These are phyloP conservation scores for Stenichneumon culpator DNA, from an alignment of 2,888 invertebrate species.

Conservation along the genomic window DNA sequence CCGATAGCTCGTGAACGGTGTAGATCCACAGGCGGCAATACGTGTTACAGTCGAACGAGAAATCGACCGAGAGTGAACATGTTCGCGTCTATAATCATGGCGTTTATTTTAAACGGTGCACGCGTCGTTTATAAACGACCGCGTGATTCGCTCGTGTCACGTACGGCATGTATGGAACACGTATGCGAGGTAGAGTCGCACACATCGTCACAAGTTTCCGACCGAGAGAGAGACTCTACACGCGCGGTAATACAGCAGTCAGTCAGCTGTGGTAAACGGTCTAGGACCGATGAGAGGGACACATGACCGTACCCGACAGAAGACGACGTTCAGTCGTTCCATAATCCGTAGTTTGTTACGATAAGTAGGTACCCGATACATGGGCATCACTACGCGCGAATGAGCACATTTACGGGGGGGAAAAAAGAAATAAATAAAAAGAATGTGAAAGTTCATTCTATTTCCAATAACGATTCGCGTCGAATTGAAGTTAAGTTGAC, in stretches of 20 bases:
- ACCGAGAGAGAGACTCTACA: conserved; percentile 13
- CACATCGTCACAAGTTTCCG: conserved; percentile 8
- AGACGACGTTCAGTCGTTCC: conserved; percentile 24
- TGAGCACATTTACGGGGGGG: not conserved
- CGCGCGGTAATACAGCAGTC: conserved; percentile 2
- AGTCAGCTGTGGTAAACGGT: conserved; percentile 17
- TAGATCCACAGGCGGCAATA: not conserved
- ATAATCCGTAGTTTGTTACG: conserved; percentile 58
- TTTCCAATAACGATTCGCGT: conserved; percentile 2
- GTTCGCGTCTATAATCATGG: conserved; percentile 61
- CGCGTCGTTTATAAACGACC: conserved; percentile 61
- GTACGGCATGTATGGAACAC: conserved; percentile 7
- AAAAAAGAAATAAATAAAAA: not conserved
- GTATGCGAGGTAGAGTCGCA: not conserved
- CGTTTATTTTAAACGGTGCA: conserved; percentile 68
- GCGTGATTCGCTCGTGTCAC: conserved; percentile 57
- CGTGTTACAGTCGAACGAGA: conserved; percentile 36
- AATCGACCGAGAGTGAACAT: conserved; percentile 60
- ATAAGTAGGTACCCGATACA: conserved; percentile 44
- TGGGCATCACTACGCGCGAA: not conserved
- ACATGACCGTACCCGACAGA: not conserved
- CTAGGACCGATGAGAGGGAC: conserved; percentile 8
- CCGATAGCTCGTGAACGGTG: conserved; percentile 9
- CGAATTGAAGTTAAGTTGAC: not conserved
- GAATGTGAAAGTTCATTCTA: not conserved